Base-by-base conservation (phyloP, 64 coral and sea anemone genomes). In the Stichodactyla helianthus region DNA sequence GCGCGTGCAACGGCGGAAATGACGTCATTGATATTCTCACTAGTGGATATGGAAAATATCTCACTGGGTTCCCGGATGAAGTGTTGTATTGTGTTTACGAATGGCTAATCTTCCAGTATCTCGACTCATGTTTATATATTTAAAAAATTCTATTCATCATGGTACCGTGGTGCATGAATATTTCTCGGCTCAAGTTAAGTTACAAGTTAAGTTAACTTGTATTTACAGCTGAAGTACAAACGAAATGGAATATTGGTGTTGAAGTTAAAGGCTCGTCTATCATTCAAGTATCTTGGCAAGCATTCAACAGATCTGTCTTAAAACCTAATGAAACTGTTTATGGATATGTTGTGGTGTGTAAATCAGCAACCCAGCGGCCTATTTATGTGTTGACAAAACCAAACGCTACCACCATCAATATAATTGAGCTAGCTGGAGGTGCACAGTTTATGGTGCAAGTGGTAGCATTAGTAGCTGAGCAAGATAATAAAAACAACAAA, bases 341-440 rank as follows among this genome's bases (percentile, higher is more conserved):
- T 74, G 68, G 68, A 27, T 74, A 74, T 31, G 68, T 12, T 74
- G 68, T 74, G 68, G 25, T 74, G 68, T 74, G 68, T 12, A 74
- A 74, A 74, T 23, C 68, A 35, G 68, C 12, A 74, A 74, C 31
- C 25, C 68, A 74, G 68, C 23, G 68, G 68, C 12, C 68, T 74
- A 4, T 74, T 28, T 74, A 74, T 23, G 68, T 74, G 25, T 22
- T 74, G 26, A 74, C 68, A 25, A 18, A 18, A 74, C 68, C 68
- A 6, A 10, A 31, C 68, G 68, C 68, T 74, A 10, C 25, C 68
- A 74, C 68, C 68, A 74, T 74, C 68, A 74, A 1, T 2, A 28
- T 74, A 74, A 0, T 7, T 31, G 68, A 10, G 10, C 68, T 74
- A 2, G 10, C 25, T 74, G 68, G 68, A 35, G 68, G 68, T 10